Base-by-base conservation (phyloP, 2,888 invertebrate genomes). In the Andrena fulva region DNA sequence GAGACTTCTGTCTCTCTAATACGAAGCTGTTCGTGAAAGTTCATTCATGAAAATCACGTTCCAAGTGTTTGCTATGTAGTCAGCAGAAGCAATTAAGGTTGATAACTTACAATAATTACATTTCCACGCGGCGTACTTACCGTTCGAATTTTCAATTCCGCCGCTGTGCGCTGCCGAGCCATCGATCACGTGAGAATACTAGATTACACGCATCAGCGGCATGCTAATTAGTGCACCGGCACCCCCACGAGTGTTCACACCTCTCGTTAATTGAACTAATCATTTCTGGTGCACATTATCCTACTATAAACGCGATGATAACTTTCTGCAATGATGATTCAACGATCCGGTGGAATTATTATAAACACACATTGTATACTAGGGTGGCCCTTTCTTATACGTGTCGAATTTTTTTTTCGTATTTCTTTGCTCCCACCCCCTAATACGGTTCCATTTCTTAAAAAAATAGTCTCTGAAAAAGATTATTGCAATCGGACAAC, bases 201-300 rank as follows among this genome's bases (percentile, higher is more conserved):
- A 33, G 67, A 67, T 74, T 67, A 67, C 59, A 50, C 48, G 74
- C 48, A 48, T 67, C 67, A 24, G n/a, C 48, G 67, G 67, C 31
- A 31, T 60, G 67, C 52, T 76, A 76, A 69, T 76, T 76, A 62
- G 27, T 42, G 62, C 62, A 62, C 69, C 76, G 62, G 69, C 62
- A 52, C 24, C 12, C 4, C 69, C 31, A 16, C 62, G n/a, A 69
- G 63, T 42, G 52, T 33, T 52, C 60, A 62, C 50, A 31, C 35
- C 33, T 12, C 35, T 60, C 54, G 54, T 76, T 76, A 76, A 76
- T 62, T 69, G 33, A 52, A 60, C 71, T 50, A 76, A 76, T 69
- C 62, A 62, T 52, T 63, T 12, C 12, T 29, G 69, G 33, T n/a
- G 10, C 33, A 16, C 33, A 62, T 75, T 60, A 50, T 12, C 29